phyloP scores from a whole-genome alignment of 1,140 invertebrate genomes.

The Bombyx mandarina region DNA sequence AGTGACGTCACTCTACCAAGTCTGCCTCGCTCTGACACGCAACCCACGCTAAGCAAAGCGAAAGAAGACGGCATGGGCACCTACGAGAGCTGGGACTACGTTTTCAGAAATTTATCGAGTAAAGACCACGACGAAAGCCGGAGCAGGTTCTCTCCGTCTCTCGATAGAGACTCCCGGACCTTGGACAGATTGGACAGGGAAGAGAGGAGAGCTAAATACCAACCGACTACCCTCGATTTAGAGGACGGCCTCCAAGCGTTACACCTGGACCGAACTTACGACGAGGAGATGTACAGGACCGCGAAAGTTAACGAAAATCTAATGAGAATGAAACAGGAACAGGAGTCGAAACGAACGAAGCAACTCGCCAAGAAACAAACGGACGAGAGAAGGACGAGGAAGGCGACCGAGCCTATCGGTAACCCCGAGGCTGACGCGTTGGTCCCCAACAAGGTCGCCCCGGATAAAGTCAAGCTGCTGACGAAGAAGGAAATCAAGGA shows the following conservation, averaged over 20 bases:
- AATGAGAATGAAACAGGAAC: slow-evolving; percentile 66
- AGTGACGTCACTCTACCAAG: slow-evolving; percentile 52
- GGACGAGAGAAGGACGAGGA: slow-evolving; percentile 41
- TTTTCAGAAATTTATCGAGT: slow-evolving; percentile 81
- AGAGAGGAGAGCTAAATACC: slow-evolving; percentile 50
- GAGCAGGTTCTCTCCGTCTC: slow-evolving; percentile 71
- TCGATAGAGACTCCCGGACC: slow-evolving; percentile 62
- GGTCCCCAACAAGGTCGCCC: slow-evolving; percentile 42
- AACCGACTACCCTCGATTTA: slow-evolving; percentile 66
- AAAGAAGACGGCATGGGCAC: slow-evolving; percentile 74
- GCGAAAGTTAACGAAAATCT: slow-evolving; percentile 72
- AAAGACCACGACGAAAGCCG: slow-evolving; percentile 78
- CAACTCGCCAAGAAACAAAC: slow-evolving; percentile 40
- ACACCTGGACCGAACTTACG: slow-evolving; percentile 53
- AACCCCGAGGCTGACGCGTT: slow-evolving; percentile 53
- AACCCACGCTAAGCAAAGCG: slow-evolving; percentile 62
- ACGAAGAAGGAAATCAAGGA: slow-evolving; percentile 66
- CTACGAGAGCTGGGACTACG: slow-evolving; percentile 84
- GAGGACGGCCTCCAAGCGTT: slow-evolving; percentile 69
- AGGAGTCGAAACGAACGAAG: slow-evolving; percentile 45
- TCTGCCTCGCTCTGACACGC: slow-evolving; percentile 59
- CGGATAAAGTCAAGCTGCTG: slow-evolving; percentile 60
- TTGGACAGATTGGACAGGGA: slow-evolving; percentile 52
- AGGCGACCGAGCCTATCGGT: slow-evolving; percentile 34
- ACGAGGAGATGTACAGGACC: slow-evolving; percentile 64